phyloP scores from a whole-genome alignment of 2,797 vertebrate genomes.

The Adrianichthys oophorus region DNA sequence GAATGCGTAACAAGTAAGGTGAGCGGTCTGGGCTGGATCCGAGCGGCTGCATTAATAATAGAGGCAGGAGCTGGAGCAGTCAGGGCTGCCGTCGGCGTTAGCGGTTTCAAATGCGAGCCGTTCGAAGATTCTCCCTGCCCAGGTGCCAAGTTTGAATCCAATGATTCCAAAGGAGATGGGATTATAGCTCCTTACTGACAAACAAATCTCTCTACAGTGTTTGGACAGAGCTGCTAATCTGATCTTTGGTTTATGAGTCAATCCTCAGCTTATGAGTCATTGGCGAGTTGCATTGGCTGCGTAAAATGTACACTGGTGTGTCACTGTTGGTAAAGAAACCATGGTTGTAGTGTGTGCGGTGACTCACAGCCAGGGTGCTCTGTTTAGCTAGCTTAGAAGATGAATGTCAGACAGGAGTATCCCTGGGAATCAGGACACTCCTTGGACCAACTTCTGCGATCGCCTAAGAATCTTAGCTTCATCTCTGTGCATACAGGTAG shows the following conservation, averaged over 20 bases:
- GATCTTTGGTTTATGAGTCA: conserved; percentile 26
- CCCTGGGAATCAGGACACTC: conserved; percentile 57
- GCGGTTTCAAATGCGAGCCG: no score
- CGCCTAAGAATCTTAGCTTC: conserved; percentile 40
- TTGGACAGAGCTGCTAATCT: conserved; percentile 16
- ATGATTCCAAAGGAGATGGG: background rate
- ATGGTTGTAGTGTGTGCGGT: conserved; percentile 17
- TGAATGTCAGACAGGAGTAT: conserved; percentile 57
- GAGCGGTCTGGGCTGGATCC: conserved; percentile 51
- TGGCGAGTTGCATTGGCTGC: conserved; percentile 38
- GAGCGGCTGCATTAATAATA: conserved; percentile 67
- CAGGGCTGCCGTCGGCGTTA: no score
- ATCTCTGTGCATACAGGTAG: conserved; percentile 44
- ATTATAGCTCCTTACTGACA: conserved; percentile 13
- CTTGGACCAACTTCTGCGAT: conserved; percentile 61
- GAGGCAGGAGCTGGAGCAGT: conserved; percentile 30
- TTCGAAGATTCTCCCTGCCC: background rate
- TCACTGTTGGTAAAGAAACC: conserved; percentile 48
- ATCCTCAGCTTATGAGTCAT: conserved; percentile 20
- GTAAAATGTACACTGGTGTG: conserved; percentile 31
- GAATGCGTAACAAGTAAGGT: conserved; percentile 56
- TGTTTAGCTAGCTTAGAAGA: conserved; percentile 45
- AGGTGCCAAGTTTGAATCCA: conserved; percentile 5
- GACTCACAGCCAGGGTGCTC: conserved; percentile 43
- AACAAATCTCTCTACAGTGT: conserved; percentile 24